Evolutionary conservation across 2,113 vertebrate species (phyloP).

Genomic region (Myiozetetes cayanensis): DNA sequence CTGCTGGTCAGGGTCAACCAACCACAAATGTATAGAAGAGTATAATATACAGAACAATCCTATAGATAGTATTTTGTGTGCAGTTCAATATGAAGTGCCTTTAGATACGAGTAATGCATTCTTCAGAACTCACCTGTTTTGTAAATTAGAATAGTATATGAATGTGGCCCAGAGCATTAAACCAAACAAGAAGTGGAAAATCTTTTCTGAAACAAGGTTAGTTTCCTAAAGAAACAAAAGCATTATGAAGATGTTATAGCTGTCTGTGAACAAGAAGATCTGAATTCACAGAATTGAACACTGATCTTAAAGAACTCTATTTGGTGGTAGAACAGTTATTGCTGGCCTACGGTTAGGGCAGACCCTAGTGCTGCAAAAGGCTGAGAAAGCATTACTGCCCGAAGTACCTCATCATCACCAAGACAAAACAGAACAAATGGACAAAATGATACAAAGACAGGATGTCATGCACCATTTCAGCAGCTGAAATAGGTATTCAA

Average conservation of each 20-base stretch:
- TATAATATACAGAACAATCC: not conserved
- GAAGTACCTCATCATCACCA: not conserved
- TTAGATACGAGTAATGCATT: not conserved
- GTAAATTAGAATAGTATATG: not conserved
- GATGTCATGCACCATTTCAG: not conserved
- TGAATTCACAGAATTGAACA: not conserved
- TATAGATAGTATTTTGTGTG: not conserved
- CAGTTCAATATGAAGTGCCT: not conserved
- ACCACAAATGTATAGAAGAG: not conserved
- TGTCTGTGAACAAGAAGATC: not conserved
- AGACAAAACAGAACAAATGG: not conserved
- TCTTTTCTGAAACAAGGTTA: not conserved
- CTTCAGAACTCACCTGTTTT: not conserved
- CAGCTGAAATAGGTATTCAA: not conserved
- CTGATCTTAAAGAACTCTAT: not conserved
- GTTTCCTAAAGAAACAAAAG: not conserved
- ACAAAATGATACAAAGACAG: not conserved
- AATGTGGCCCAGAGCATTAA: not conserved
- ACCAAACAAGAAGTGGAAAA: not conserved
- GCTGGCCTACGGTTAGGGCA: not conserved
- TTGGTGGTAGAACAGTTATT: not conserved
- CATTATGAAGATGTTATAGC: not conserved
- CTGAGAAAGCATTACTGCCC: not conserved
- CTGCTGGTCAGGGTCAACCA: not conserved
- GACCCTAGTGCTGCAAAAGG: not conserved